A percentile compares a stretch with the other conserved stretches of the same genome.
These are phyloP conservation scores for Salvelinus sp. DNA, from an alignment of 2,113 vertebrate species.

Conservation along the genomic window DNA sequence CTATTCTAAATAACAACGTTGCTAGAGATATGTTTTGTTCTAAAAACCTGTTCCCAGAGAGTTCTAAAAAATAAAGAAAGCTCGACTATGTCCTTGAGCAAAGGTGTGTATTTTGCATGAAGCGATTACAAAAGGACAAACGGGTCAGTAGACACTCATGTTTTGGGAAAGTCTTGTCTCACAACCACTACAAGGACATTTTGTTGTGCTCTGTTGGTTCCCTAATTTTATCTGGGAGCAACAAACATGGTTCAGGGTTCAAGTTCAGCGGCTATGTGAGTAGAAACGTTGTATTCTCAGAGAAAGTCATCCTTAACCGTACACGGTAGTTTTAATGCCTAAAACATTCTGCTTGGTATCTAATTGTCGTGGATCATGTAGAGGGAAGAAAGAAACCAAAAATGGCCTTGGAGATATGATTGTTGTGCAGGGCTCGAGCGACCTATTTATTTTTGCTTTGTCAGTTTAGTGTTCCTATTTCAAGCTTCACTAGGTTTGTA, in stretches of 20 bases:
- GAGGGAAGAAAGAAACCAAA: slow-evolving; percentile 1
- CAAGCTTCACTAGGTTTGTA: background rate
- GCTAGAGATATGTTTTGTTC: no score
- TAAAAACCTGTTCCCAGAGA: background rate
- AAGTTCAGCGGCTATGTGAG: slow-evolving; percentile 31
- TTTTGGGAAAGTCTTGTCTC: slow-evolving; percentile 32
- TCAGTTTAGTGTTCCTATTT: background rate
- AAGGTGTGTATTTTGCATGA: slow-evolving; percentile 54
- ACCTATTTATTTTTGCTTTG: background rate
- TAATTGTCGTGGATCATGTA: slow-evolving; percentile 7
- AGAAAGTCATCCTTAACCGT: slow-evolving; percentile 36
- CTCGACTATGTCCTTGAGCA: slow-evolving; percentile 55
- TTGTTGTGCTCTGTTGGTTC: slow-evolving; percentile 61
- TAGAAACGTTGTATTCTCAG: slow-evolving; percentile 20
- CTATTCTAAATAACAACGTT: no score
- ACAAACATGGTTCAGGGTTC: background rate
- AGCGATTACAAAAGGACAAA: slow-evolving; percentile 23
- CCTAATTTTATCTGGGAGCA: slow-evolving; percentile 12
- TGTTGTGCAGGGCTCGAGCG: background rate
- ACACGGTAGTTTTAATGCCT: slow-evolving; percentile 8
- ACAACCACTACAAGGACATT: slow-evolving; percentile 69
- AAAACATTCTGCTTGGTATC: background rate
- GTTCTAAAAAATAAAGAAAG: background rate
- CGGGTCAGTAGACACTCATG: slow-evolving; percentile 41
- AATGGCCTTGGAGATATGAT: background rate